Conservation (phyloP, 23 tunicate species). For the Botrylloides violaceus region DNA sequence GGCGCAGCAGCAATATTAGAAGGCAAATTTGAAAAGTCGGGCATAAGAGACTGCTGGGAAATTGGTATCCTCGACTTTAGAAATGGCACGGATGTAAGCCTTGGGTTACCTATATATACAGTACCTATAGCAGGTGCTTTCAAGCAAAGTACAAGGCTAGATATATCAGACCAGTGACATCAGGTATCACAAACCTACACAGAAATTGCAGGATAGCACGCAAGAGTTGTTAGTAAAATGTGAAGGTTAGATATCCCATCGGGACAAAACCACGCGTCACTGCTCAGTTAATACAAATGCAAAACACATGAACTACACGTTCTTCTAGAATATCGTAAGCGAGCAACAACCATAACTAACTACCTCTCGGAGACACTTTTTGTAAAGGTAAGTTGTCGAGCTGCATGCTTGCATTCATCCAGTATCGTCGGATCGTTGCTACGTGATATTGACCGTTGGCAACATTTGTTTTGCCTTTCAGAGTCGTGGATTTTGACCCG, state of each 20-base stretch:
- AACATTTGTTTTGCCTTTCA: constrained; percentile 37
- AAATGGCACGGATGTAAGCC: too few species aligned
- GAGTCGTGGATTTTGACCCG: constrained; percentile 36
- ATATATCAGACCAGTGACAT: too few species aligned
- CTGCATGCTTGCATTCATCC: constrained; percentile 87
- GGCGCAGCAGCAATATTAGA: too few species aligned
- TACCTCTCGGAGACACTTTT: constrained; percentile 32
- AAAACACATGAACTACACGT: constrained; percentile 13
- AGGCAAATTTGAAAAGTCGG: too few species aligned
- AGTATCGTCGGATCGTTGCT: constrained; percentile 31
- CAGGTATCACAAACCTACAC: neutral
- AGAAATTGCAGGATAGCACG: constrained; percentile 10
- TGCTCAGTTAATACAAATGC: neutral
- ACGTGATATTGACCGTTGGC: constrained; percentile 75
- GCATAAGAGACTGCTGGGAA: too few species aligned
- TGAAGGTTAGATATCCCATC: constrained; percentile 18
- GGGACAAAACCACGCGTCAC: constrained; percentile 1
- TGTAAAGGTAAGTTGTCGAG: constrained; percentile 58
- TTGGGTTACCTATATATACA: too few species aligned
- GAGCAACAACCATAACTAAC: neutral
- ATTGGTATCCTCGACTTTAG: too few species aligned
- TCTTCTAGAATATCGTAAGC: too few species aligned
- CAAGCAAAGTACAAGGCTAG: too few species aligned
- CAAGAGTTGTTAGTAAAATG: constrained; percentile 23
- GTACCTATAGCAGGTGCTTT: too few species aligned